Percentiles rank a stretch among this genome's conserved stretches.
Evolutionary conservation across 2,888 invertebrate genomes (phyloP).

Genomic region (Bombylius discolor): DNA sequence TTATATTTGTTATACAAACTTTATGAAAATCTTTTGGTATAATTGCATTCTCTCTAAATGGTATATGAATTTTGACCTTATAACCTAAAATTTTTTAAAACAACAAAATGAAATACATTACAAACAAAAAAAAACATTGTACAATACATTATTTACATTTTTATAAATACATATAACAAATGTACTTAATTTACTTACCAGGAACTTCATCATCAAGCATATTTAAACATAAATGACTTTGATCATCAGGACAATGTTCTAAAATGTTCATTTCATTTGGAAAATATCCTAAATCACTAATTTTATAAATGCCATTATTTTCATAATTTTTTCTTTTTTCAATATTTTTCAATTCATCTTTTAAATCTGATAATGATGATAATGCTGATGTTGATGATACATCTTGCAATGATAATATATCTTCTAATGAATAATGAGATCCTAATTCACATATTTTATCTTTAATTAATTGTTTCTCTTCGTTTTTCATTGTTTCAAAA

Average conservation of each 20-base stretch:
- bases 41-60: slow-evolving; percentile 24
- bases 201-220: slow-evolving; percentile 23
- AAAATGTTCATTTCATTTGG: slow-evolving; percentile 19
- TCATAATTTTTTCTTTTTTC: slow-evolving; percentile 2
- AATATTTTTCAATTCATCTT: not conserved
- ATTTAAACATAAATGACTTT: slow-evolving; percentile 23
- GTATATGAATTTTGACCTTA: slow-evolving; percentile 24
- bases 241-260: slow-evolving; percentile 20
- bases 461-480: slow-evolving; percentile 3
- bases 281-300: slow-evolving; percentile 17
- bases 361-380: not conserved
- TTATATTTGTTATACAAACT: slow-evolving; percentile 22
- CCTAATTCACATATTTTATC: slow-evolving; percentile 9
- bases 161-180: not conserved
- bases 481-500: slow-evolving; percentile 7
- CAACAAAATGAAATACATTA: too few relatives aligned
- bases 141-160: too few relatives aligned
- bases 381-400: not conserved
- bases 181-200: slow-evolving; percentile 16
- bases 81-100: slow-evolving; percentile 16
- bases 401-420: too few relatives aligned
- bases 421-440: slow-evolving; percentile 2
- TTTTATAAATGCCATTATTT: slow-evolving; percentile 12
- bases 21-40: slow-evolving; percentile 14
- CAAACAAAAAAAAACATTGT: too few relatives aligned